phyloP scores from a whole-genome alignment of 1,140 invertebrate genomes.

The Euura lappo region DNA sequence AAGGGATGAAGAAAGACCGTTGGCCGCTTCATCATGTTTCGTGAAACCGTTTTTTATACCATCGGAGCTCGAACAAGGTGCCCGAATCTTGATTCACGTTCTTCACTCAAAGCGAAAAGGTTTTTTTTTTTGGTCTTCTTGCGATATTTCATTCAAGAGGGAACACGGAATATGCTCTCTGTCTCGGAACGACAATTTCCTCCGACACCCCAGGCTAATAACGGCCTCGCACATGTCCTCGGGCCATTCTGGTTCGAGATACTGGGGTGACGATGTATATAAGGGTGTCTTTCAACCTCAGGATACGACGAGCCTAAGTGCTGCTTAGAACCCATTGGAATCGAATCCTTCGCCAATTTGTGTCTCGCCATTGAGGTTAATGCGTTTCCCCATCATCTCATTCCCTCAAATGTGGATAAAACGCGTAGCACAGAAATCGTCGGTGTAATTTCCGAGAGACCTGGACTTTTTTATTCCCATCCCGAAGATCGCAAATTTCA shows the following conservation, averaged over 20 bases:
- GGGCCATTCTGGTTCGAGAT: neutral
- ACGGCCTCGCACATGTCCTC: neutral
- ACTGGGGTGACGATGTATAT: neutral
- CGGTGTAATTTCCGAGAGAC: too few species aligned
- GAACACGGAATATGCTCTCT: neutral
- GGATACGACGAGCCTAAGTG: neutral
- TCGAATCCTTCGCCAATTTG: neutral
- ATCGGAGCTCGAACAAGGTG: too few species aligned
- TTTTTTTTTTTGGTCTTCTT: too few species aligned
- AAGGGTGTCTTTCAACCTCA: neutral
- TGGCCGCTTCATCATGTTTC: too few species aligned
- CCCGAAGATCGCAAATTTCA: too few species aligned
- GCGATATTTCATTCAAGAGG: neutral
- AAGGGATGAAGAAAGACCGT: too few species aligned
- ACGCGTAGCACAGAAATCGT: neutral
- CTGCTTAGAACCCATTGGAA: neutral
- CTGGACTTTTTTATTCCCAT: too few species aligned
- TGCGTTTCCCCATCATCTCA: too few species aligned
- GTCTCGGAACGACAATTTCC: neutral
- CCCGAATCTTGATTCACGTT: too few species aligned
- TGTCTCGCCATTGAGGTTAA: neutral
- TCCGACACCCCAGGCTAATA: neutral
- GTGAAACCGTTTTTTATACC: too few species aligned
- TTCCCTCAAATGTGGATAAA: neutral
- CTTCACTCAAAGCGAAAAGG: too few species aligned